A percentile compares a stretch with the other conserved stretches of the same genome.
Conservation (phyloP, 1,140 invertebrate genomes). For the Gryon sp. region DNA sequence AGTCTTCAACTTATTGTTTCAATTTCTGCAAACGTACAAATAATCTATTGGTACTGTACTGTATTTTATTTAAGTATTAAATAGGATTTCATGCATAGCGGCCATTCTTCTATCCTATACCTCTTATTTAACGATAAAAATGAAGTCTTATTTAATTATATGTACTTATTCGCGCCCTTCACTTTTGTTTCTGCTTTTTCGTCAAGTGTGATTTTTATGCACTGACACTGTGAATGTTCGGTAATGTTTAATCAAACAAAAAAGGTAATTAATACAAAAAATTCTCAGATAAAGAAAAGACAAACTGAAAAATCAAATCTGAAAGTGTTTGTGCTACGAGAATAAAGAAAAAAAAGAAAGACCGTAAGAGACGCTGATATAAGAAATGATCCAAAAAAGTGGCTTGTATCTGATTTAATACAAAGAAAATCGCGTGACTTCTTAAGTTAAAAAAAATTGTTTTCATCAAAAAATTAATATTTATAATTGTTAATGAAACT, state of each 20-base stretch:
- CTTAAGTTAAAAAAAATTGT: too few species aligned
- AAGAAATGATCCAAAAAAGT: neutral
- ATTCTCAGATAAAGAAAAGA: too few species aligned
- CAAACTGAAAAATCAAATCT: neutral
- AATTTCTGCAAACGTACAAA: neutral
- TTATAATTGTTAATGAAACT: too few species aligned
- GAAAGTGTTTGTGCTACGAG: neutral
- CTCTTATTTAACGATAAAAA: neutral
- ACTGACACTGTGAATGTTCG: neutral
- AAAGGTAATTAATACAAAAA: too few species aligned
- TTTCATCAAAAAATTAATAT: too few species aligned
- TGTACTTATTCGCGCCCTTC: neutral
- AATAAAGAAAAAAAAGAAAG: neutral
- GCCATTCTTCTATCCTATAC: slow-evolving; percentile 9
- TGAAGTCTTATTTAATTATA: neutral
- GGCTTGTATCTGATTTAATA: too few species aligned
- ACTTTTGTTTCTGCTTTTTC: slow-evolving; percentile 2
- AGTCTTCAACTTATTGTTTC: neutral
- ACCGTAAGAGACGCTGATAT: neutral
- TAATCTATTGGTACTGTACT: neutral
- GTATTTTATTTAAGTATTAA: neutral
- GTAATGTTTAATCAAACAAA: too few species aligned
- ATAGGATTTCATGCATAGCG: neutral
- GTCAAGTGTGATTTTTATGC: neutral
- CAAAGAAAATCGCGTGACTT: too few species aligned